phyloP scores from a whole-genome alignment of 37 sponge, comb jelly and placozoan genomes.

The Eunapius fragilis region DNA sequence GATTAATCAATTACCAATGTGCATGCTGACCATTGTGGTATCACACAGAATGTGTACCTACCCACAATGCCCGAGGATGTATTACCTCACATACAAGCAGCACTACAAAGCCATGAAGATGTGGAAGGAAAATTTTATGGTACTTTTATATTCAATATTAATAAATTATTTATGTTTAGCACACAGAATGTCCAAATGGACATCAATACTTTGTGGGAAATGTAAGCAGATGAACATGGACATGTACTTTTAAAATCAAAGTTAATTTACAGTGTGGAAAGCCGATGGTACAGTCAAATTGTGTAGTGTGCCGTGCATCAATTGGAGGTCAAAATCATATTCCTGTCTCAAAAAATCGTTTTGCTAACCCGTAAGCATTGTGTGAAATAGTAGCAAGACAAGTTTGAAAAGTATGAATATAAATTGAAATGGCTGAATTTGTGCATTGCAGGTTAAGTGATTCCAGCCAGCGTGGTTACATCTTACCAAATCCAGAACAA shows the following conservation, averaged over 20 bases:
- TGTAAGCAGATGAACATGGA: background rate
- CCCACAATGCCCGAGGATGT: constrained; percentile 74
- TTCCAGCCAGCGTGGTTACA: constrained; percentile 38
- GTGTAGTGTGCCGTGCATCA: background rate
- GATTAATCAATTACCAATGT: background rate
- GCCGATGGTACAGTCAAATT: background rate
- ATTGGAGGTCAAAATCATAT: constrained; percentile 11
- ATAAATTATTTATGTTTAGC: background rate
- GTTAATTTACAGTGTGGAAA: background rate
- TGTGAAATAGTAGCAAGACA: no score
- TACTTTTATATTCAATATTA: background rate
- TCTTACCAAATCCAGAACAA: constrained; percentile 7
- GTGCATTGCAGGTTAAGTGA: constrained; percentile 34
- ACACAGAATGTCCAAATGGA: background rate
- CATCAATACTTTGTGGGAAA: background rate
- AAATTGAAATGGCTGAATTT: background rate
- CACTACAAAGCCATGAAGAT: constrained; percentile 11
- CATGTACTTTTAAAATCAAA: no score
- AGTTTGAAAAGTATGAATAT: no score
- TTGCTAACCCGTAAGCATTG: background rate
- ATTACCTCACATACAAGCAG: constrained; percentile 41
- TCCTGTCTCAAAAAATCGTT: background rate
- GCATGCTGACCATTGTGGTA: background rate
- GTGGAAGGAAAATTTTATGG: constrained; percentile 35
- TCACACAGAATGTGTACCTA: constrained; percentile 45